Conservation (phyloP, 2,888 invertebrate genomes). For the Agrochola lota region DNA sequence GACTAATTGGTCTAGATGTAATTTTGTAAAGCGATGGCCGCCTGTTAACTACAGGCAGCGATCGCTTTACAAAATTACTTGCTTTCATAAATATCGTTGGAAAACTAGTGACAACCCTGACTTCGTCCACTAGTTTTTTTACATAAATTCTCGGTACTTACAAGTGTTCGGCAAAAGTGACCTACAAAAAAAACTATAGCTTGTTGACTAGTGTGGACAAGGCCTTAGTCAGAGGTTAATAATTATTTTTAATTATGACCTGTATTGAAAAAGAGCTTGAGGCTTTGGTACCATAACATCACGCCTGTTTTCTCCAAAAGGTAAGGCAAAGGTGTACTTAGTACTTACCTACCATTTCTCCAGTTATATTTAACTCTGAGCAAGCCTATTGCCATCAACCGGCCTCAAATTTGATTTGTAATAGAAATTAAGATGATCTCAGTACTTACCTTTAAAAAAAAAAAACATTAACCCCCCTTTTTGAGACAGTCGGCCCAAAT, state of each 20-base stretch:
- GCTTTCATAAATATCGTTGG: constrained; percentile 13
- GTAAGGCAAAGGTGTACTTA: no score
- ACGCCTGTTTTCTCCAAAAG: no score
- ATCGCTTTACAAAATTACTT: neutral
- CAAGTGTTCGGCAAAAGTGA: neutral
- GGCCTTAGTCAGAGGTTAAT: neutral
- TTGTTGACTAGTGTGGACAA: neutral
- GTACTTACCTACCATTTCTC: no score
- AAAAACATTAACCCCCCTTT: no score
- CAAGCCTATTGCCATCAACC: no score
- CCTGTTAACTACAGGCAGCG: constrained; percentile 6
- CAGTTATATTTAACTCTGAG: no score
- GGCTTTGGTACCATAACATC: neutral
- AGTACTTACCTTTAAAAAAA: no score
- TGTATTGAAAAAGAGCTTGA: neutral
- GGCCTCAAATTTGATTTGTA: no score
- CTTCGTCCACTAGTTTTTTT: neutral
- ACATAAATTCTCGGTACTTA: neutral
- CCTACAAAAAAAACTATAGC: neutral
- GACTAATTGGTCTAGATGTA: constrained; percentile 45
- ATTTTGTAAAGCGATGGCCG: constrained; percentile 38
- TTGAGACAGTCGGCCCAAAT: neutral
- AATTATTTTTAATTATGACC: neutral
- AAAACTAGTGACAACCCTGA: constrained; percentile 12
- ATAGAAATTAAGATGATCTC: no score